phyloP scores from a whole-genome alignment of 2,888 invertebrate genomes.

The Cactoblastis cactorum region DNA sequence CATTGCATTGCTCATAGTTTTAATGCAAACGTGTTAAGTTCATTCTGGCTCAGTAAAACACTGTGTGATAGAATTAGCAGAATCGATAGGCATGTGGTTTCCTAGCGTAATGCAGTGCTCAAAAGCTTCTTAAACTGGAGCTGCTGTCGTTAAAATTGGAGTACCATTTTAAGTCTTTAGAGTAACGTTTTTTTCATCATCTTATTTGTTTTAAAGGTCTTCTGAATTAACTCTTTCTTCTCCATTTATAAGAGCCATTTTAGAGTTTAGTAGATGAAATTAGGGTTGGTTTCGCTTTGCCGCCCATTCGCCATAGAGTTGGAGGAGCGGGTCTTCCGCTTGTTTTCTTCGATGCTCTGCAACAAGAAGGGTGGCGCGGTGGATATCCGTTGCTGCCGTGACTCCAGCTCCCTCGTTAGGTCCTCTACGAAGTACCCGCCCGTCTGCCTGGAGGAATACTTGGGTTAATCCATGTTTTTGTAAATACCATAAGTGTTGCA shows the following conservation, averaged over 20 bases:
- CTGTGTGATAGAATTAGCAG: too few species aligned
- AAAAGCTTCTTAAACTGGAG: too few species aligned
- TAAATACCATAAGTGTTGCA: too few species aligned
- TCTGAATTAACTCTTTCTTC: too few species aligned
- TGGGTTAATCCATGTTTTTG: constrained; percentile 23
- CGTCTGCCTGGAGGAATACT: constrained; percentile 64
- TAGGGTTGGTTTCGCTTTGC: constrained; percentile 64
- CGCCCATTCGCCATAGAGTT: constrained; percentile 49
- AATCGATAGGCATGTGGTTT: too few species aligned
- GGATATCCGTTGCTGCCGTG: constrained; percentile 42
- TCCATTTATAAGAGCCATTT: background rate
- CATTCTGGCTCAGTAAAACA: too few species aligned
- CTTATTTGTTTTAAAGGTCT: too few species aligned
- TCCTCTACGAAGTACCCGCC: constrained; percentile 73
- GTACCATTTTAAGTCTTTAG: too few species aligned
- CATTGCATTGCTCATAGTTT: too few species aligned
- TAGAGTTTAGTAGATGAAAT: constrained; percentile 54
- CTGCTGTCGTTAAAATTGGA: background rate
- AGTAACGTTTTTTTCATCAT: too few species aligned
- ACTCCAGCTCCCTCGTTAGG: constrained; percentile 56
- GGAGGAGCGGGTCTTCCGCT: constrained; percentile 41
- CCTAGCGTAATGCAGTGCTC: too few species aligned
- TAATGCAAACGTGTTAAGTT: too few species aligned
- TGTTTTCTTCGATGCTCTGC: constrained; percentile 65
- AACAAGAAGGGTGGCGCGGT: constrained; percentile 63